Percentiles rank a stretch among this genome's conserved stretches.
Conservation (phyloP, 1,140 invertebrate species). For the Brachionus asplanchnoidis region DNA sequence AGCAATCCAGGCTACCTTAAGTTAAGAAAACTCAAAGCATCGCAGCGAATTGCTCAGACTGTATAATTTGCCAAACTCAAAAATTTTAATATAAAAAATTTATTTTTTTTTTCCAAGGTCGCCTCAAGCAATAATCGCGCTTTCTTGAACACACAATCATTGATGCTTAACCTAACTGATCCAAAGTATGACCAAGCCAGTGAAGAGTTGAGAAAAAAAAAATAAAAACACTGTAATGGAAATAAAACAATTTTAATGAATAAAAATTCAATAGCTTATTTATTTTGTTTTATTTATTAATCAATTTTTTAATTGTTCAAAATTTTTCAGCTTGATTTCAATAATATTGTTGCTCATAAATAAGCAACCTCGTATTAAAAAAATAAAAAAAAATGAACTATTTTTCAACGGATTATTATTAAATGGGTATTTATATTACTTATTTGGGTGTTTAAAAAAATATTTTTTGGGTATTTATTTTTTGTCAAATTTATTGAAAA, state of each 20-base stretch:
- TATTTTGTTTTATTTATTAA: background rate
- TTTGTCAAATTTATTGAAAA: too few species aligned
- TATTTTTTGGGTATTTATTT: too few species aligned
- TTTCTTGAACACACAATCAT: constrained; percentile 80
- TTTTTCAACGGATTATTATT: too few species aligned
- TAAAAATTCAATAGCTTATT: background rate
- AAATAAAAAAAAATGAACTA: background rate
- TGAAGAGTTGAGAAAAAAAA: constrained; percentile 29
- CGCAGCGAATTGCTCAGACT: constrained; percentile 91
- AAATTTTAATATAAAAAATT: background rate
- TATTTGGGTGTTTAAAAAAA: too few species aligned
- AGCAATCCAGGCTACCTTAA: constrained; percentile 96
- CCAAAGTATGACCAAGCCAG: constrained; percentile 33
- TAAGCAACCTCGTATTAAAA: background rate
- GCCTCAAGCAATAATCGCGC: constrained; percentile 88
- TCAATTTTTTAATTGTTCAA: background rate
- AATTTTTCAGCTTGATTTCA: background rate
- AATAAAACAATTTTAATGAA: background rate
- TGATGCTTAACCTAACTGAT: constrained; percentile 84
- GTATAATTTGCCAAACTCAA: constrained; percentile 58
- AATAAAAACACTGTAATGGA: background rate
- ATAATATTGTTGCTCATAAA: background rate
- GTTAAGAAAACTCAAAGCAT: constrained; percentile 89
- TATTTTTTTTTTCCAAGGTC: constrained; percentile 63
- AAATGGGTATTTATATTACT: too few species aligned